Base-by-base conservation (phyloP, 2,797 vertebrate genomes). In the Rhinatrema bivittatum region DNA sequence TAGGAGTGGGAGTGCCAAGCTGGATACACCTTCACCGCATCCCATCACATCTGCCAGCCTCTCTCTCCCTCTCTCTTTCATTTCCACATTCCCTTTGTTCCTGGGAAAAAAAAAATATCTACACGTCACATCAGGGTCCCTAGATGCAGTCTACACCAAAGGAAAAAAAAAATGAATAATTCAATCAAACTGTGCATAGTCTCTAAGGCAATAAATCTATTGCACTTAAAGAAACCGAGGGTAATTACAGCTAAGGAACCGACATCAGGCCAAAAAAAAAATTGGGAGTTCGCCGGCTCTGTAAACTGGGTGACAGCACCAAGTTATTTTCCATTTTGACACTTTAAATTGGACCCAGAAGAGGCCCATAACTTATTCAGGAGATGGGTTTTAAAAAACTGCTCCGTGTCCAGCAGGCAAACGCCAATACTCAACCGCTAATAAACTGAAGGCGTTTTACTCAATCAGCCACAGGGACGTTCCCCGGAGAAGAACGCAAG, bases 11-110 rank as follows among this genome's bases (percentile, higher is more conserved):
- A 81, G 74, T 77, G 82, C 78, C 81, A 82, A 76, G 62, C 81
- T 81, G 87, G 81, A 85, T 78, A 87, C 81, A 86, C 84, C 84
- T 86, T 86, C 82, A 82, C 86, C 78, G 75, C 81, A 81, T 82
- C 80, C 86, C 84, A 86, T 86, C 78, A 76, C 83, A 89, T 85
- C 87, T 84, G 84, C 81, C 82, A 81, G 81, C 74, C 75, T 86
- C 84, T 86, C 76, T 85, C 80, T 72, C 76, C 76, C 76, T 82
- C 83, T 84, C 69, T 84, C 81, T 86, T 86, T 89, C 85, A 86
- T 86, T 87, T 86, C 85, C 78, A 78, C 78, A 88, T 87, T 84
- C 73, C 82, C 82, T 86, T 87, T 87, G 81, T 85, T 86, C 80
- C 82, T 87, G 83, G 62, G 79, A 69, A 76, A 79, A 57, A 53